These are phyloP conservation scores for Aplochiton taeniatus DNA, from an alignment of 2,797 vertebrate genomes.

Conservation along the genomic window DNA sequence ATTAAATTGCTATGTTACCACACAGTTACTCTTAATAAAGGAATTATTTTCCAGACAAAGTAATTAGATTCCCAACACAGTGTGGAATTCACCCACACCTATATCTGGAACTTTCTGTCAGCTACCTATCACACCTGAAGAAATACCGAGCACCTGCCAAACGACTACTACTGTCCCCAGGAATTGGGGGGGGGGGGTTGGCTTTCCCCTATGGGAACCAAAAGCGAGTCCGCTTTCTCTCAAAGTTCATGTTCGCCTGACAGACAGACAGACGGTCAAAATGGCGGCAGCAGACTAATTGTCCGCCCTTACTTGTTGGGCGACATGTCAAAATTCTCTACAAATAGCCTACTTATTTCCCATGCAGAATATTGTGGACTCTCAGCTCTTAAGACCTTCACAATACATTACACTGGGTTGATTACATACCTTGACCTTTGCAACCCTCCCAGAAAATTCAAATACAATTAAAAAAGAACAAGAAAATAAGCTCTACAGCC, in stretches of 20 bases:
- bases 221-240: constrained; percentile 43
- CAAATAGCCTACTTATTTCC: constrained; percentile 63
- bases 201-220: constrained; percentile 51
- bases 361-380: constrained; percentile 41
- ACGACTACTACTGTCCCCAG: constrained; percentile 13
- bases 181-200: constrained; percentile 49
- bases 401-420: background rate
- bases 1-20: background rate
- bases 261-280: constrained; percentile 60
- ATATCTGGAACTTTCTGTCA: constrained; percentile 36
- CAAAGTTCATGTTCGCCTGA: constrained; percentile 54
- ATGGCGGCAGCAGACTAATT: constrained; percentile 66
- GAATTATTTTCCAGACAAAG: too few relatives aligned
- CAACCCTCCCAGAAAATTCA: too few relatives aligned
- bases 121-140: constrained; percentile 14
- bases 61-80: constrained; percentile 6
- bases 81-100: constrained; percentile 17
- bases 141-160: constrained; percentile 58
- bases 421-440: background rate
- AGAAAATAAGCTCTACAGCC: too few relatives aligned
- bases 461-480: too few relatives aligned
- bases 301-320: constrained; percentile 60
- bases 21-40: background rate
- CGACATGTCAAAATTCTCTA: constrained; percentile 56
- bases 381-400: background rate